Base-by-base conservation (phyloP, 1,140 invertebrate species). In the Cylas formicarius region DNA sequence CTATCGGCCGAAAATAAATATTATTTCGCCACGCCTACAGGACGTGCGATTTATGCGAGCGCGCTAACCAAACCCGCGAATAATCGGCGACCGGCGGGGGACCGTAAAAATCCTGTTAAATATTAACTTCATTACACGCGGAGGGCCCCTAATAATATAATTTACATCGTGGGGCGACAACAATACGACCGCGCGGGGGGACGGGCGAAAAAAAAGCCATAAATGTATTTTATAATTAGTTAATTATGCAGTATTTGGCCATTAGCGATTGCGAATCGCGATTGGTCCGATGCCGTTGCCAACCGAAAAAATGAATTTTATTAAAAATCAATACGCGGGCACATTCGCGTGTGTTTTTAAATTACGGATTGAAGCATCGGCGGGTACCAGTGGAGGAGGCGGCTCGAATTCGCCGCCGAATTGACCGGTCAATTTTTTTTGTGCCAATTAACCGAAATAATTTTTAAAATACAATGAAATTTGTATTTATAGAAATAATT, bases 271-370 rank as follows among this genome's bases (percentile, higher is more conserved):
- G 48, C 55, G 58, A 60, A n/a, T 58, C 60, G 60, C 56, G 48
- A 62, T 62, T 62, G 60, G 60, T 49, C 53, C 57, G 52, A 57
- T 58, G 38, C n/a, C n/a, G 60, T 60, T 62, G 54, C 60, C 56
- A 62, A 60, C 60, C 56, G 58, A 62, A 62, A 62, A 62, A 62
- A 62, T 62, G 60, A 62, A 62, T 62, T 62, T 62, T 62, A 62
- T 62, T 62, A 62, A 62, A 62, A 62, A 62, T 62, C 60, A 62
- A 62, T 62, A 62, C 60, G 33, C 22, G 44, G 35, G 44, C 48
- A 62, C 58, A 62, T 56, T 62, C 58, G 60, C 58, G 58, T 60
- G 56, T 60, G 60, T 62, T 62, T 62, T 62, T 60, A 62, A 62
- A 62, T 62, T 62, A 60, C 60, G 55, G 58, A 60, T 62, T 62